Conservation (phyloP, 2,888 invertebrate genomes). For the Sisyra terminalis region DNA sequence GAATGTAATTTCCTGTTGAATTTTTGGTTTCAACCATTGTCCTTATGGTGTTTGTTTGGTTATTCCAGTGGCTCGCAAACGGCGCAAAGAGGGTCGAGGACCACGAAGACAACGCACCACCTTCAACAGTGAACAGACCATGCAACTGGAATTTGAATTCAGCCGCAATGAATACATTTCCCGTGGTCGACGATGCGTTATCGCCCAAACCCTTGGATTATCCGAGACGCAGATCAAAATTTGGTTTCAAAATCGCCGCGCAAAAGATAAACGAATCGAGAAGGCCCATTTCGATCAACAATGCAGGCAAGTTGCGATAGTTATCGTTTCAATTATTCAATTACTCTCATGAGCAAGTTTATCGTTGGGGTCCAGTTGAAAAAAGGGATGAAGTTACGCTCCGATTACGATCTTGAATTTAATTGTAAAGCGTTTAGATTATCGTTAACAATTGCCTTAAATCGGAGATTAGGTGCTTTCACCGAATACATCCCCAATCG, state of each 20-base stretch:
- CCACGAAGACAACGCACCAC: conserved; percentile 85
- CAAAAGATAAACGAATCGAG: conserved; percentile 91
- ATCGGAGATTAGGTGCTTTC: too few relatives aligned
- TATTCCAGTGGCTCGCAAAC: conserved; percentile 60
- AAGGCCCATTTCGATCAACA: conserved; percentile 92
- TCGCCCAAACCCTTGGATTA: conserved; percentile 49
- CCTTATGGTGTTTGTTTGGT: neutral
- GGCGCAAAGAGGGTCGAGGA: conserved; percentile 71
- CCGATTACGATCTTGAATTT: too few relatives aligned
- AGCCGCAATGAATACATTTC: conserved; percentile 87
- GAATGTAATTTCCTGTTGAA: too few relatives aligned
- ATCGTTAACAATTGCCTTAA: too few relatives aligned
- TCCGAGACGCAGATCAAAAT: conserved; percentile 77
- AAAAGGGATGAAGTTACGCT: too few relatives aligned
- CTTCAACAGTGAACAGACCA: conserved; percentile 85
- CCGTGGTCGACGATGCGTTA: conserved; percentile 61
- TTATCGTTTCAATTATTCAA: too few relatives aligned
- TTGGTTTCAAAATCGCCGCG: conserved; percentile 89
- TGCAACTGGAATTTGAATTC: conserved; percentile 80
- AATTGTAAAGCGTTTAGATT: too few relatives aligned
- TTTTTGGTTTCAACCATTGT: too few relatives aligned
- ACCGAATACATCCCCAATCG: too few relatives aligned
- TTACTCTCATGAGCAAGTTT: too few relatives aligned
- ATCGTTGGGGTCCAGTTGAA: too few relatives aligned
- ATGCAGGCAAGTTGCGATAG: conserved; percentile 48